Evolutionary conservation across 2,113 vertebrate genomes (phyloP), one percentile per base, ranked within the genome.

Genomic region (Perca fluviatilis): DNA sequence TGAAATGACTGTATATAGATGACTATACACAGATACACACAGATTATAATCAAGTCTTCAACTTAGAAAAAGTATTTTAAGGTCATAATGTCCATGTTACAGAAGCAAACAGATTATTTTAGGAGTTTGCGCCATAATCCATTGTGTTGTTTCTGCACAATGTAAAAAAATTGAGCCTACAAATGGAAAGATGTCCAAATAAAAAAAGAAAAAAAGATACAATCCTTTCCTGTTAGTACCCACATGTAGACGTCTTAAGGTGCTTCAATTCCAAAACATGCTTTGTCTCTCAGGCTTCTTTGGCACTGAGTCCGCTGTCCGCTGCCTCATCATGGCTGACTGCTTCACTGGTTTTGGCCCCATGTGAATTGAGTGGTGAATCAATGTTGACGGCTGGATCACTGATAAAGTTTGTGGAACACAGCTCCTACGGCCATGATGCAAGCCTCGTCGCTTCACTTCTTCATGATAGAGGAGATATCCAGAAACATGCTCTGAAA

Each of bases 381-480:
- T 83, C 74, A 66, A 78, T 86, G 87, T 64, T 72, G 74, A 81
- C 43, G 74, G 74, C 54, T 84, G 78, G 67, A 78, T 83, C 68
- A 53, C 40, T 93, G 90, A 88, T 91, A 89, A 84, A 86, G 84
- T 82, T 79, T 77, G 74, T 74, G 68, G 64, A 60, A 76, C 67
- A 65, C 71, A 60, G 69, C 58, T 80, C 56, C 33, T 7, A 18
- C 25, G 12, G 63, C 65, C 60, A 54, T 53, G 69, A 60, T n/a
- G 57, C 69, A 27, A 12, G 14, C 33, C 50, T 56, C 1, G 5
- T 47, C 61, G 27, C 83, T 69, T 96, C 95, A 99, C 89, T 97
- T 99, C 95, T 98, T 99, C 97, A 99, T 97, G 91, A 98, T 97
- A 63, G 97, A 99, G 73, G 97, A 98, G 90, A 99, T 96, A 89